Percentiles rank a stretch among this genome's conserved stretches.
Conservation (phyloP, 1,140 invertebrate genomes). For the Parasteatoda tepidariorum region DNA sequence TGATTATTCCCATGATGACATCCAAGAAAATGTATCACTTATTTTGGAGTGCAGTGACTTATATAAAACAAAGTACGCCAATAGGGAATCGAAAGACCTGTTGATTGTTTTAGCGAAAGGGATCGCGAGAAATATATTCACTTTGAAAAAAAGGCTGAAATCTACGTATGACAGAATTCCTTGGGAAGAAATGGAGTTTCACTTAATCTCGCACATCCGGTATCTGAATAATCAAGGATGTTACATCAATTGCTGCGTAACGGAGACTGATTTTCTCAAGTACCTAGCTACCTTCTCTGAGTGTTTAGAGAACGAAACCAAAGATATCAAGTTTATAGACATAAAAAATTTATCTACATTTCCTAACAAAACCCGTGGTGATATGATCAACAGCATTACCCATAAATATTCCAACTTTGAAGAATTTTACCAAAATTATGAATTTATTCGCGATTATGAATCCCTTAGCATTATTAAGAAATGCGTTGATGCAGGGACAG, state of each 20-base stretch:
- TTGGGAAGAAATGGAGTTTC: constrained; percentile 54
- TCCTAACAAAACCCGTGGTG: not conserved
- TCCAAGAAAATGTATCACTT: not conserved
- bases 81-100: not conserved
- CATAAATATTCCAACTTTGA: not conserved
- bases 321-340: not conserved
- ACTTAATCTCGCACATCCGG: not conserved
- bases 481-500: not conserved
- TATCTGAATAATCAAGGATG: not conserved
- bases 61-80: not conserved
- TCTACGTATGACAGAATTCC: constrained; percentile 15
- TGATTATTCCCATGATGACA: not conserved
- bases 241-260: not conserved
- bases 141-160: constrained; percentile 11
- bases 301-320: not conserved
- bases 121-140: constrained; percentile 21
- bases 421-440: not conserved
- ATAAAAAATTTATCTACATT: not conserved
- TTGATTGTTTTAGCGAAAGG: not conserved
- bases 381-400: not conserved
- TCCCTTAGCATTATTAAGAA: not conserved
- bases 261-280: not conserved
- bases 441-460: not conserved
- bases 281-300: not conserved
- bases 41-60: not conserved